Base-by-base conservation (phyloP, 2,888 invertebrate genomes). In the Drosophila niveifrons region DNA sequence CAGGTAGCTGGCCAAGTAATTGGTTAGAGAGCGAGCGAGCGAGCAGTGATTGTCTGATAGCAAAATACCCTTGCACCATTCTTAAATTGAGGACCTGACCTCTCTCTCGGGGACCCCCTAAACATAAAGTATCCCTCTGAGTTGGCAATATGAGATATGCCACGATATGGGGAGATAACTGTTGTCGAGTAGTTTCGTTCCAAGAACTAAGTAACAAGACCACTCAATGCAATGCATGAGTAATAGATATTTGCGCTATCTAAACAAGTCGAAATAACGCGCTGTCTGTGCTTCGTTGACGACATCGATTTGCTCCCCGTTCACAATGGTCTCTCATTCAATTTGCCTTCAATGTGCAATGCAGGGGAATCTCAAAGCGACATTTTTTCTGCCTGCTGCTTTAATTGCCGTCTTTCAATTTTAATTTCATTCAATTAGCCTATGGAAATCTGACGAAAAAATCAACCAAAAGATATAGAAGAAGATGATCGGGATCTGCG, bases 381-480 rank as follows among this genome's bases (percentile, higher is more conserved):
- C 64, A 75, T 79, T 75, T 69, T 62, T 78, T 15, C 59, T 13
- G 8, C 57, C 55, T 51, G 67, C 47, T 56, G 67, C 66, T 69
- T 76, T 77, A 80, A 77, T 86, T 83, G 78, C 48, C 50, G 69
- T 75, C 82, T 84, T 89, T 84, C 72, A 87, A 78, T 87, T 89
- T 89, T 84, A 73, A 83, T 89, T 83, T 72, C 66, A 75, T 78
- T 89, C 89, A 83, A 83, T 83, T 83, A 83, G 89, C 59, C 72
- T 71, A 75, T 75, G 76, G 71, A 82, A 88, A 86, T 82, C 89
- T 88, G 73, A 72, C 80, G 53, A 64, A 71, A 53, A 57, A 34
- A 31, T 28, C 23, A 6, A 23, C 23, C 6, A 23, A 23, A 23
- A 23, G 23, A 44, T 13, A 13, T 2, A 13, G 10, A n/a, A 9